Evolutionary conservation across 1,140 invertebrate genomes (phyloP), one percentile per base, ranked within the genome.

Genomic region (Cylas formicarius): DNA sequence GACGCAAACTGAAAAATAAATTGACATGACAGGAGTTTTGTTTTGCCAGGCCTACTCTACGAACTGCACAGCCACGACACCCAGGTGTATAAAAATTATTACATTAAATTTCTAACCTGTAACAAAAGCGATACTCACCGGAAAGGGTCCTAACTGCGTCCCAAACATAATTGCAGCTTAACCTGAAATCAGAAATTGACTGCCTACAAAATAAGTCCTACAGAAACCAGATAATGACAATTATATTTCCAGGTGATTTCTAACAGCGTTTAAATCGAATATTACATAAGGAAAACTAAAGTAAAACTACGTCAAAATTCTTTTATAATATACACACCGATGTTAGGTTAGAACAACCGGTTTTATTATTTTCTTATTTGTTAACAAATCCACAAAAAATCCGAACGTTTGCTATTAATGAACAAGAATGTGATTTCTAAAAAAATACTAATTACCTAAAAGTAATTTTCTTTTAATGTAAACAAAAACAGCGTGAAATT

Each of bases 1-100:
- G 42, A 39, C n/a, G 35, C 42, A 41, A 50, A 50, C 48, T 50
- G 48, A 24, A 42, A 49, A 33, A 33, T 23, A 18, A 33, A 33
- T 22, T 22, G 18, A 27, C 14, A 18, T 22, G 17, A 16, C 11
- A 23, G 9, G 21, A 23, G 11, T 29, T 10, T 26, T 21, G 19
- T 43, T 14, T n/a, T n/a, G n/a, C n/a, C n/a, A n/a, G n/a, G n/a
- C n/a, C n/a, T n/a, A n/a, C 19, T 22, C 26, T 37, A n/a, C n/a
- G 23, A 16, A 8, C n/a, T 21, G 11, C 35, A n/a, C 17, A 23
- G 8, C 9, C 35, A 23, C 26, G 35, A 16, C 21, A 8, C 10
- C 10, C 16, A n/a, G 11, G 14, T 14, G 4, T 17, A n/a, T 19
- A 16, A 3, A 5, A 11, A 9, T 6, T 31, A 41, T 3, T 41